Conservation (phyloP, 2,113 vertebrate species). For the Monopterus albus region DNA sequence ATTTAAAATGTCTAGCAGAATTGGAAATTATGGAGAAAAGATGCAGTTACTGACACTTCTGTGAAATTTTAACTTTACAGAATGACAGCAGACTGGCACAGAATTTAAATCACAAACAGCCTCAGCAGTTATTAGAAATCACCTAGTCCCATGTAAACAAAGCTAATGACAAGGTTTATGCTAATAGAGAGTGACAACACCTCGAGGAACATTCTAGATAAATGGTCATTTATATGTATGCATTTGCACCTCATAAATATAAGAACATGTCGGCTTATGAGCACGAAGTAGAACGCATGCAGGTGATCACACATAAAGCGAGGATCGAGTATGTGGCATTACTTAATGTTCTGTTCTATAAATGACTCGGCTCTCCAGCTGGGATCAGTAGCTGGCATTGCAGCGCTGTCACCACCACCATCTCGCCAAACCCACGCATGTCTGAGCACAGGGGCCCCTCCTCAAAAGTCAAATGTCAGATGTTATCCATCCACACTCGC, state of each 20-base stretch:
- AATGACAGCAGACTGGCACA: constrained; percentile 10
- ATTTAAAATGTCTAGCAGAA: too few relatives aligned
- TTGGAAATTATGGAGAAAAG: too few relatives aligned
- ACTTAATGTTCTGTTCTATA: constrained; percentile 80
- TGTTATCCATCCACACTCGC: constrained; percentile 69
- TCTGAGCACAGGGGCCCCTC: constrained; percentile 63
- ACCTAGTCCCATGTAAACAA: constrained; percentile 32
- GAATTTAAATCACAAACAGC: constrained; percentile 18
- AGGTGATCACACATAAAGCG: constrained; percentile 58
- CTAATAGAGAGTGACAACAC: constrained; percentile 14
- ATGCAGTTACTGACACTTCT: too few relatives aligned
- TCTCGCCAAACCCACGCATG: constrained; percentile 54
- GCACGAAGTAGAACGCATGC: constrained; percentile 17
- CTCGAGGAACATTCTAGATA: neutral
- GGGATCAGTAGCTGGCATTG: constrained; percentile 70
- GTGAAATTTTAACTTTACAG: constrained; percentile 13
- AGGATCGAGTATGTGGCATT: constrained; percentile 64
- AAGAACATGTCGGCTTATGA: neutral
- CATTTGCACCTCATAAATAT: neutral
- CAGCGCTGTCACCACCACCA: constrained; percentile 56
- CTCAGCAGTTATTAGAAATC: constrained; percentile 17
- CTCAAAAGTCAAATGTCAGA: constrained; percentile 83
- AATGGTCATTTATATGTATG: neutral
- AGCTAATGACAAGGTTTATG: constrained; percentile 33
- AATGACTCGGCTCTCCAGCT: constrained; percentile 76